Conservation (phyloP, 2,113 vertebrate genomes). For the human (Homo sapiens) region GRCh38 chr1:164611001-164611500, state of each 20-base stretch:
- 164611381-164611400: accelerated
- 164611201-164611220: not conserved
- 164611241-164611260: no score
- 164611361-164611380: no score
- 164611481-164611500: no score
- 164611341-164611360: no score
- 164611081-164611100: not conserved
- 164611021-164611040: not conserved
- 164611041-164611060: not conserved
- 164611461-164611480: no score
- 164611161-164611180: not conserved
- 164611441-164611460: no score
- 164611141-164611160: not conserved
- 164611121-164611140: not conserved
- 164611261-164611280: no score
- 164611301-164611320: no score
- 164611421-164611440: no score
- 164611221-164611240: not conserved
- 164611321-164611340: no score
- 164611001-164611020: conserved; percentile 37
- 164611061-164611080: not conserved
- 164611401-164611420: no score
- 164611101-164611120: not conserved
- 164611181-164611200: not conserved
- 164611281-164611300: no score